Base-by-base conservation (phyloP, 2,797 vertebrate species). In the Myotis planiceps region DNA sequence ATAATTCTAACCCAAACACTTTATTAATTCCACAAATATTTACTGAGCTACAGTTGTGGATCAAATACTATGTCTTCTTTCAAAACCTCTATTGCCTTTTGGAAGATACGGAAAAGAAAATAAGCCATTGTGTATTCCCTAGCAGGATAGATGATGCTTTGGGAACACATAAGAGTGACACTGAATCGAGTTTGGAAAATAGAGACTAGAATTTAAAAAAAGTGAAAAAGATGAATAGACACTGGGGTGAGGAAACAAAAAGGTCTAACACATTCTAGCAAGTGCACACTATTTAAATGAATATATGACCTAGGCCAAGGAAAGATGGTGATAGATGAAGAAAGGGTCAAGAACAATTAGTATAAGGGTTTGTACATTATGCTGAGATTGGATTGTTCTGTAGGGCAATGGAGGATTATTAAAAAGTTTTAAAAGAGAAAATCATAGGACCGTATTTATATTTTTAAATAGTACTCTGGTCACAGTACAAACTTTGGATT, bases 11-110 rank as follows among this genome's bases (percentile, higher is more conserved):
- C 21, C 2, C 13, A 80, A 71, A 90, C 15, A 84, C 12, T 71
- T 87, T 83, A 65, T 39, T 81, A 84, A 81, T 94, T 83, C 37
- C 69, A 60, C 34, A 87, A 75, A 95, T 74, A 88, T 87, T 97
- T 80, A 80, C 47, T 74, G 37, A 83, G 25, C 27, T 79, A n/a
- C 23, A 83, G 37, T 60, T 72, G 1, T 68, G 9, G 32, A 82
- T 75, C 58, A 60, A 72, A 66, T 63, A 55, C 1, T 71, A 1
- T 51, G 27, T 47, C n/a, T 89, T 34, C 18, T 37, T 97, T 83
- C 25, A 39, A 63, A 83, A 42, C 6, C 8, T 89, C n/a, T 68
- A 68, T 68, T 32, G 6, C 81, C 32, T 83, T 9, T 63, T 89
- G 42, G 23, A 89, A 53, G 5, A 66, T 8, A 80, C 3, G 5